phyloP scores from a whole-genome alignment of 1,140 invertebrate species.

The Drosophila santomea region DNA sequence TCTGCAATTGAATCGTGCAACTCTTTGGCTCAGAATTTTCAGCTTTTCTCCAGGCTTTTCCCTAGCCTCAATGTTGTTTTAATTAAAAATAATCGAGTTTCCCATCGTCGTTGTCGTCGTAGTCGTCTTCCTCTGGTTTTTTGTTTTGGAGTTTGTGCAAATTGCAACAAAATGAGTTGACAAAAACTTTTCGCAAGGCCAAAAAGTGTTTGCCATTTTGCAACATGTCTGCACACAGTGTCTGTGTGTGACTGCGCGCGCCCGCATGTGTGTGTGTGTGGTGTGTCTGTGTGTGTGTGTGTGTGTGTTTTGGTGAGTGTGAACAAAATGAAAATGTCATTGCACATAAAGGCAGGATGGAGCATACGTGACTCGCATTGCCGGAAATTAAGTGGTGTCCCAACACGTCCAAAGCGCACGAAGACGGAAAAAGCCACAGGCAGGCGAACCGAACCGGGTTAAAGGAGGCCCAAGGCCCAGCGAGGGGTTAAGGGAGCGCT shows the following conservation, averaged over 20 bases:
- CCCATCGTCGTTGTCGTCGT: background rate
- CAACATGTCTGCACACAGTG: conserved; percentile 56
- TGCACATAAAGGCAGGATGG: conserved; percentile 74
- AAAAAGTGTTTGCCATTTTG: conserved; percentile 63
- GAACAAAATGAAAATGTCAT: conserved; percentile 77
- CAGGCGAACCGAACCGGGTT: conserved; percentile 3
- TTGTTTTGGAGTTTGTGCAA: conserved; percentile 53
- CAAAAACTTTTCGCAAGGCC: conserved; percentile 61
- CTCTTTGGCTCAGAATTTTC: conserved; percentile 34
- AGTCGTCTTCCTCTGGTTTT: background rate
- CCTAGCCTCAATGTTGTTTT: conserved; percentile 59
- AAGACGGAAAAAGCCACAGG: conserved; percentile 63
- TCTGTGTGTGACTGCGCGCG: background rate
- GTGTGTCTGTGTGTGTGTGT: background rate
- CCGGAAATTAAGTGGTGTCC: conserved; percentile 76
- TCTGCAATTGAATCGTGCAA: conserved; percentile 37
- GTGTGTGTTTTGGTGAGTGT: conserved; percentile 34
- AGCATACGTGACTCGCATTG: conserved; percentile 75
- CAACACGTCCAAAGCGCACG: conserved; percentile 70
- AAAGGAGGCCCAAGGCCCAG: conserved; percentile 2
- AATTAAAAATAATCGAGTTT: conserved; percentile 76
- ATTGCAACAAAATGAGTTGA: conserved; percentile 77
- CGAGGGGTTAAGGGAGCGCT: background rate
- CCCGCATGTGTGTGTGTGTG: background rate
- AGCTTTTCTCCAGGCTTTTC: conserved; percentile 5